A percentile compares a stretch with the other conserved stretches of the same genome.
Conservation (phyloP, 2,113 vertebrate genomes). For the Gorilla gorilla region DNA sequence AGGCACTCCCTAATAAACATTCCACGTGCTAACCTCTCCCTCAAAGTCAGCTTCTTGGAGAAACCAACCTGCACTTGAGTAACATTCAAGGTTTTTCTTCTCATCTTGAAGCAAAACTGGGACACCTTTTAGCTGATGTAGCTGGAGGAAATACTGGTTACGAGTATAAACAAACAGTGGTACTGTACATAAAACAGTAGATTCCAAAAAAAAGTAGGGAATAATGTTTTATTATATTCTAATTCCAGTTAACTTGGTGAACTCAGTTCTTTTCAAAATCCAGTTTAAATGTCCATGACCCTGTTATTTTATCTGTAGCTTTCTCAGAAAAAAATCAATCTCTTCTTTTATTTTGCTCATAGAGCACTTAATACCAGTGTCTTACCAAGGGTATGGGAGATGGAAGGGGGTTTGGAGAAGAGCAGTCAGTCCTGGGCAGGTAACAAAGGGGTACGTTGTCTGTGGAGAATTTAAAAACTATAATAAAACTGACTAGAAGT, state of each 20-base stretch:
- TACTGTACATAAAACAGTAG: rapidly evolving
- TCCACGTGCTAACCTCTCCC: background rate
- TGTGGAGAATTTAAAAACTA: background rate
- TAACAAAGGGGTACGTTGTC: background rate
- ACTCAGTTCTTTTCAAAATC: background rate
- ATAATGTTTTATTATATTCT: background rate
- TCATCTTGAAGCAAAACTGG: background rate
- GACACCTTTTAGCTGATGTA: background rate
- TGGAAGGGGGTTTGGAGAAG: no score
- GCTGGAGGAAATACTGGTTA: background rate
- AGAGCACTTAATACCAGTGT: background rate
- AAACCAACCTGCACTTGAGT: background rate
- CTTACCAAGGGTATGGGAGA: no score
- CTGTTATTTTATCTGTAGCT: background rate
- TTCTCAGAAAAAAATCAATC: background rate
- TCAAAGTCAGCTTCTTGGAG: background rate
- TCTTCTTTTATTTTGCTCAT: background rate
- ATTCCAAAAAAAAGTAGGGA: background rate
- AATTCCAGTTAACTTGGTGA: background rate
- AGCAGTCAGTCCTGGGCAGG: background rate
- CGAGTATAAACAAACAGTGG: background rate
- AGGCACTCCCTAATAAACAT: background rate
- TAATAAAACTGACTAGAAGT: background rate
- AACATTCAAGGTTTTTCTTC: background rate
- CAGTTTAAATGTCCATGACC: background rate